Base-by-base conservation (phyloP, 2,888 invertebrate species). In the Hyposoter dolosus region DNA sequence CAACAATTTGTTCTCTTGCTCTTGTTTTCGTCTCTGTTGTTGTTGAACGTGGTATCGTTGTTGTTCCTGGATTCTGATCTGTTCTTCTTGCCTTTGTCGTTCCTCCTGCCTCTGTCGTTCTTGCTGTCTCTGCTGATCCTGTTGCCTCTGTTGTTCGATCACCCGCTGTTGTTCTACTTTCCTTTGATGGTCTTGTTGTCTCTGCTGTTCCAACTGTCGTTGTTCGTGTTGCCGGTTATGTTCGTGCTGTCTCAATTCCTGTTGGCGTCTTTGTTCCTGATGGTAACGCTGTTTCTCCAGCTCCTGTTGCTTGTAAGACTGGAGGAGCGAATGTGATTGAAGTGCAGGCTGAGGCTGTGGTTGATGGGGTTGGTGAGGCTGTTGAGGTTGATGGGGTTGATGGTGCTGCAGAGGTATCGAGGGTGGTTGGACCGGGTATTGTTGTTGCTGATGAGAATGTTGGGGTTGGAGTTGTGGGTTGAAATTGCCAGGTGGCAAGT, bases 281-380 rank as follows among this genome's bases (percentile, higher is more conserved):
- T 88, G 89, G 82, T 86, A 87, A 53, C 90, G 91, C 56, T 92
- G 88, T 78, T 81, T 93, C 90, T 89, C 93, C 86, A 92, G 89
- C 82, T 93, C 90, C 17, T 94, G 94, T 12, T 93, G 93, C 28
- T 94, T 92, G 43, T 91, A 88, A 68, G 93, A 40, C 32, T 82
- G 74, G 10, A 76, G 35, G 28, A 79, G 86, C 12, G 90, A 90
- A 47, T 89, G 89, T 23, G 89, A 88, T 10, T 90, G 89, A 6
- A 92, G 93, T 35, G 92, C 1, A 28, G 28, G 92, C 53, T 91
- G 91, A 83, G 93, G 87, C 56, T 91, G 92, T 12, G 91, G 90
- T 17, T 92, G 92, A 50, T 90, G 63, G 79, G 84, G n/a, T 17
- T 88, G 90, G 10, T 85, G 83, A 10, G 84, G n/a, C 12, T 88